These are phyloP conservation scores for Bradypodion ventrale DNA, from an alignment of 2,797 vertebrate genomes.

Conservation along the genomic window DNA sequence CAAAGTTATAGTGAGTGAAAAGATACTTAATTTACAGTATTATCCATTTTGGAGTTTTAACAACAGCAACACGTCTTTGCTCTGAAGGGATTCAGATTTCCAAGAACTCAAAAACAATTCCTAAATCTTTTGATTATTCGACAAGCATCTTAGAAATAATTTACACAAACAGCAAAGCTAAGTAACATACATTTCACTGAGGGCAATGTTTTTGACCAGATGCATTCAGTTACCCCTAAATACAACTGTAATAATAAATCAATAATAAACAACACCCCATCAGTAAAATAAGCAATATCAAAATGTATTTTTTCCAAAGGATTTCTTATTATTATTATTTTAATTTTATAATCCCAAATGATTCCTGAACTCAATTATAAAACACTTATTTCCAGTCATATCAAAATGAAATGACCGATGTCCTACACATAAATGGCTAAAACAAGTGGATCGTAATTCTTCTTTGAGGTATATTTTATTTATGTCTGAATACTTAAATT, in stretches of 20 bases:
- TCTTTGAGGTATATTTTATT: not conserved
- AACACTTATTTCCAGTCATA: not conserved
- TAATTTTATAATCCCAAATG: not conserved
- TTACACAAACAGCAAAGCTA: not conserved
- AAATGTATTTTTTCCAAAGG: no score
- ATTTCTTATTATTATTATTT: not conserved
- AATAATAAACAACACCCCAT: no score
- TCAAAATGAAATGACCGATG: not conserved
- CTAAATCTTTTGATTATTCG: not conserved
- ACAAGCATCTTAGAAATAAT: not conserved
- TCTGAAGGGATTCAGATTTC: not conserved
- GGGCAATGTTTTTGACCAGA: not conserved
- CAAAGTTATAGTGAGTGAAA: not conserved
- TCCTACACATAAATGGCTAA: not conserved
- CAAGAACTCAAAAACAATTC: not conserved
- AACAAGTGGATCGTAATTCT: not conserved
- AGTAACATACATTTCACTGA: not conserved
- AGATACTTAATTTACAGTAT: not conserved
- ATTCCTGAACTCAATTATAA: conserved; percentile 7
- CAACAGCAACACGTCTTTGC: not conserved
- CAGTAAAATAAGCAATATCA: not conserved
- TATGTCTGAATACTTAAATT: no score
- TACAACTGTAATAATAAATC: no score
- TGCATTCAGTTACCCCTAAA: no score
- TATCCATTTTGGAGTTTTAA: not conserved